phyloP scores from a whole-genome alignment of 1,140 invertebrate species.

The Diorhabda carinulata region DNA sequence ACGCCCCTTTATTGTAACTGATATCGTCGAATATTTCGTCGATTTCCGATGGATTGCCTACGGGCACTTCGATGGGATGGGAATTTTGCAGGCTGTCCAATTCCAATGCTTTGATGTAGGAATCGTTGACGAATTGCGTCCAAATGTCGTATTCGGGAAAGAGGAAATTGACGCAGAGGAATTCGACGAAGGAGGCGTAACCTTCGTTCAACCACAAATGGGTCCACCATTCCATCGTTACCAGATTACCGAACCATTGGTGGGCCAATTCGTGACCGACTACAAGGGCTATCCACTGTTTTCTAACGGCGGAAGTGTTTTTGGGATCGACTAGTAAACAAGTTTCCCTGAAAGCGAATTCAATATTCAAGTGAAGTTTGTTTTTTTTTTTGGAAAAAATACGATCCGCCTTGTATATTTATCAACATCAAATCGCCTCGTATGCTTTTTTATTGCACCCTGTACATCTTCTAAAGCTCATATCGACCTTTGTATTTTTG shows the following conservation, averaged over 20 bases:
- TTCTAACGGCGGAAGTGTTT: conserved; percentile 76
- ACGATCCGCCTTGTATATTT: no score
- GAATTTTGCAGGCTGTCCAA: conserved; percentile 87
- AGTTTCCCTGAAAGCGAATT: conserved; percentile 63
- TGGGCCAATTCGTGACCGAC: conserved; percentile 87
- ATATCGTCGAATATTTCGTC: conserved; percentile 96
- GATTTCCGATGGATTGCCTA: conserved; percentile 85
- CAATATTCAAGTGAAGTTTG: no score
- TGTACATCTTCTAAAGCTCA: no score
- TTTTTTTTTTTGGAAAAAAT: no score
- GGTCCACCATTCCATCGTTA: conserved; percentile 90
- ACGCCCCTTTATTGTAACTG: conserved; percentile 90
- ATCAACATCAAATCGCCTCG: no score
- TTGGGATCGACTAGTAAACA: conserved; percentile 78
- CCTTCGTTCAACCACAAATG: conserved; percentile 90
- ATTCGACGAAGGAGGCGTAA: conserved; percentile 87
- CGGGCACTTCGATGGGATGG: conserved; percentile 87
- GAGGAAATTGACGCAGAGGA: conserved; percentile 79
- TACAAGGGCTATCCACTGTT: conserved; percentile 84
- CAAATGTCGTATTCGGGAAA: conserved; percentile 93
- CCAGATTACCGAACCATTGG: conserved; percentile 86
- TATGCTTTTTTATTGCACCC: no score
- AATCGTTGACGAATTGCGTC: conserved; percentile 87
- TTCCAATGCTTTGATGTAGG: conserved; percentile 75
- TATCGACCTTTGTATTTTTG: no score